phyloP scores from a whole-genome alignment of 2,113 vertebrate genomes.

The Ophthalmolycus amberensis region DNA sequence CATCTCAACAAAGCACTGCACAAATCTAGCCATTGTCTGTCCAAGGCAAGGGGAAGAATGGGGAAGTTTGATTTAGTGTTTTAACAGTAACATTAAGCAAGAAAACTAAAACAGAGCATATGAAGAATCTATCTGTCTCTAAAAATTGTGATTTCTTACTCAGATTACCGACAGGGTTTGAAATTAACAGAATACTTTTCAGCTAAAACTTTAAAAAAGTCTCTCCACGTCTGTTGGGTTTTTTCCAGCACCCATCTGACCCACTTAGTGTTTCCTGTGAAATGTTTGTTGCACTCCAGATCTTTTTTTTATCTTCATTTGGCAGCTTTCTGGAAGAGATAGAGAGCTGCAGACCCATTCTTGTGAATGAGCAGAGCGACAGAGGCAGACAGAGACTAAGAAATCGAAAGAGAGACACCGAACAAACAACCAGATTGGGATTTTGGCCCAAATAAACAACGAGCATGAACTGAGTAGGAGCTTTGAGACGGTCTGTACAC shows the following conservation, averaged over 20 bases:
- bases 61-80: not conserved
- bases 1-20: not conserved
- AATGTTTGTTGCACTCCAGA: slow-evolving; percentile 23
- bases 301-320: slow-evolving; percentile 21
- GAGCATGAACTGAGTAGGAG: not conserved
- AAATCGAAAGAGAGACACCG: not conserved
- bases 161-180: not conserved
- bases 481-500: not conserved
- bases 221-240: not conserved
- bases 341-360: not conserved
- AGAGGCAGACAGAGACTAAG: not conserved
- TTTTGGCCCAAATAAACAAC: not conserved
- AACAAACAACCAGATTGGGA: not conserved
- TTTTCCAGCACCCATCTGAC: not conserved
- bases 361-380: not conserved
- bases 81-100: not conserved
- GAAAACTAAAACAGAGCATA: not conserved
- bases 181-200: not conserved
- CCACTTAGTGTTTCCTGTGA: slow-evolving; percentile 11
- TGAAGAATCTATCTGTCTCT: not conserved
- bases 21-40: not conserved
- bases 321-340: slow-evolving; percentile 12
- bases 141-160: too few relatives aligned
- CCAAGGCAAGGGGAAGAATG: not conserved
- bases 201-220: not conserved